phyloP scores from a whole-genome alignment of 1,140 invertebrate genomes.

The Eumeta japonica region DNA sequence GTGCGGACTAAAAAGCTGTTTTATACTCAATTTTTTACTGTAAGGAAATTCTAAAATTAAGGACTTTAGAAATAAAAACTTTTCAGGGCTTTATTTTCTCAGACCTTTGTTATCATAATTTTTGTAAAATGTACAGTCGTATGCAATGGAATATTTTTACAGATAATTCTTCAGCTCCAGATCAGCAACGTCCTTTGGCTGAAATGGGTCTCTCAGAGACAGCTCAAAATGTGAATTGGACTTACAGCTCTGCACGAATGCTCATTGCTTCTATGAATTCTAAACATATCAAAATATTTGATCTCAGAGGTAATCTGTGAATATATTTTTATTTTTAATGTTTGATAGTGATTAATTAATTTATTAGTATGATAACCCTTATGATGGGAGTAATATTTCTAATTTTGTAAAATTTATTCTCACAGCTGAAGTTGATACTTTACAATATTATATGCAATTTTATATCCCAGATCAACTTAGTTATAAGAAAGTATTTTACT shows the following conservation, averaged over 20 bases:
- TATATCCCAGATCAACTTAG: too few species aligned
- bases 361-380: conserved; percentile 1
- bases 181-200: conserved; percentile 52
- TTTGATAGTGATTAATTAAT: conserved; percentile 1
- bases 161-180: conserved; percentile 7
- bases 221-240: conserved; percentile 83
- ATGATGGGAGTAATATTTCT: too few species aligned
- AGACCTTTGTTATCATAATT: background rate
- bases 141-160: background rate
- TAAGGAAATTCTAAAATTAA: too few species aligned
- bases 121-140: background rate
- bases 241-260: conserved; percentile 69
- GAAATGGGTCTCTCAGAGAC: conserved; percentile 79
- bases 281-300: conserved; percentile 87
- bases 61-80: background rate
- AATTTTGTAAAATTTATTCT: too few species aligned
- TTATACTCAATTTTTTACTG: too few species aligned
- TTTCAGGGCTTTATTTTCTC: background rate
- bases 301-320: conserved; percentile 88
- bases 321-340: conserved; percentile 8
- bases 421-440: too few species aligned
- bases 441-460: too few species aligned
- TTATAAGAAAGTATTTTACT: too few species aligned
- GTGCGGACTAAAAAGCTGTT: too few species aligned
- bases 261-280: conserved; percentile 85